Base-by-base conservation (phyloP, 2,888 invertebrate species). In the Horisme vitalbata region DNA sequence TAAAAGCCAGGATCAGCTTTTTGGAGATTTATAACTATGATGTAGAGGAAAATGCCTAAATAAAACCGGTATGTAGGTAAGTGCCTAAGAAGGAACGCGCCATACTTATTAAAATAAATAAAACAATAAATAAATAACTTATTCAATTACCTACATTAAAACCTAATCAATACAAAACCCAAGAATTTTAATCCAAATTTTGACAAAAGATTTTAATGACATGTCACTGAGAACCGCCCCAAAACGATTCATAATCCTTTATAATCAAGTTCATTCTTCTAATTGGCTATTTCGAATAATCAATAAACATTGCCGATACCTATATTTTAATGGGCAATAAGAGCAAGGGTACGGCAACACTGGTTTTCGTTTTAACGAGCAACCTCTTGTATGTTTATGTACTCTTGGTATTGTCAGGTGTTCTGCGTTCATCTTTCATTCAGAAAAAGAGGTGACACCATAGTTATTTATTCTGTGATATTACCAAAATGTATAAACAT, bases 311-410 rank as follows among this genome's bases (percentile, higher is more conserved):
- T 77, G 76, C 74, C 74, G 79, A 77, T 81, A n/a, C n/a, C n/a
- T n/a, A 78, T 79, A 71, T 80, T 57, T 83, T 81, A 80, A 81
- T 80, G 79, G 79, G 82, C 79, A 79, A 79, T 78, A 80, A 79
- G 74, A 74, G 53, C 65, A 73, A 71, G 61, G 65, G 68, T 68
- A 62, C 60, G 63, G 58, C 61, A 57, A 52, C 52, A 52, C 57
- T 37, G 49, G 39, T 53, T 57, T 49, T 51, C 62, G 64, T 67
- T 64, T 59, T 66, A 32, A 41, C 41, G 32, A 27, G 30, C 23
- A 23, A 26, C 5, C 20, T 5, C 8, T 28, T n/a, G 37, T 11
- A 5, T 18, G 18, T 4, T 5, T 18, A 2, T 18, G 18, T 18
- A 18, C 18, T 18, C 1, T 1, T 18, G 18, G 18, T 18, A 18